These are phyloP conservation scores for Chalcis sispes DNA, from an alignment of 2,888 invertebrate species.

Conservation along the genomic window DNA sequence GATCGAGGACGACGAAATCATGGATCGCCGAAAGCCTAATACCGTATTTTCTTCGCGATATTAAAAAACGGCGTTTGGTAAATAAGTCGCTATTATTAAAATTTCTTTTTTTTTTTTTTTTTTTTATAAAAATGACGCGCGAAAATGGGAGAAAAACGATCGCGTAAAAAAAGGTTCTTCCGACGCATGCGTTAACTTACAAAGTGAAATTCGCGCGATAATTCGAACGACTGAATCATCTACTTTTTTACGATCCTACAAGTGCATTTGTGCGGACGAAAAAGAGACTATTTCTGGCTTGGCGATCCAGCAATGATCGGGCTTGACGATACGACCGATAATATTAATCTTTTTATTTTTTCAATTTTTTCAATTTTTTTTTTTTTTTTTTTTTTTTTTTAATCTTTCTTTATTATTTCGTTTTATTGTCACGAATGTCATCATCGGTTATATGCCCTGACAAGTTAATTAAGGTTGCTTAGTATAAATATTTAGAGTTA, in stretches of 20 bases:
- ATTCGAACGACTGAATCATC: too few relatives aligned
- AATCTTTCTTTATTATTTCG: constrained; percentile 18
- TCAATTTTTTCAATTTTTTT: too few relatives aligned
- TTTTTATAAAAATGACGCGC: not conserved
- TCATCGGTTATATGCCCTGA: constrained; percentile 61
- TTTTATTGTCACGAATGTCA: constrained; percentile 57
- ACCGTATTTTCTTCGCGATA: constrained; percentile 32
- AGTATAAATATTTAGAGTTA: constrained; percentile 21
- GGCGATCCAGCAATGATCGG: constrained; percentile 19
- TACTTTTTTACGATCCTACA: too few relatives aligned
- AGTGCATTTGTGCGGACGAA: constrained; percentile 4
- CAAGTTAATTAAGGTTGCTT: constrained; percentile 42
- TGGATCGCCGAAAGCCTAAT: constrained; percentile 13
- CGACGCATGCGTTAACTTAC: too few relatives aligned
- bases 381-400: constrained; percentile 17
- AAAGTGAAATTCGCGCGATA: too few relatives aligned
- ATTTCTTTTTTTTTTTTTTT: too few relatives aligned
- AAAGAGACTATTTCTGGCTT: constrained; percentile 4
- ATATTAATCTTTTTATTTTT: too few relatives aligned
- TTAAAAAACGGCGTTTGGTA: not conserved
- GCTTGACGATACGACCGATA: constrained; percentile 34
- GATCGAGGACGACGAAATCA: constrained; percentile 48
- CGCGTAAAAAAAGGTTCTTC: too few relatives aligned
- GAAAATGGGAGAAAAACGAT: too few relatives aligned
- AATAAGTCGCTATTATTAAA: too few relatives aligned